Percentiles rank a stretch among this genome's conserved stretches.
These are phyloP conservation scores for Thamnaconus septentrionalis DNA, from an alignment of 2,113 vertebrate species.

Conservation along the genomic window DNA sequence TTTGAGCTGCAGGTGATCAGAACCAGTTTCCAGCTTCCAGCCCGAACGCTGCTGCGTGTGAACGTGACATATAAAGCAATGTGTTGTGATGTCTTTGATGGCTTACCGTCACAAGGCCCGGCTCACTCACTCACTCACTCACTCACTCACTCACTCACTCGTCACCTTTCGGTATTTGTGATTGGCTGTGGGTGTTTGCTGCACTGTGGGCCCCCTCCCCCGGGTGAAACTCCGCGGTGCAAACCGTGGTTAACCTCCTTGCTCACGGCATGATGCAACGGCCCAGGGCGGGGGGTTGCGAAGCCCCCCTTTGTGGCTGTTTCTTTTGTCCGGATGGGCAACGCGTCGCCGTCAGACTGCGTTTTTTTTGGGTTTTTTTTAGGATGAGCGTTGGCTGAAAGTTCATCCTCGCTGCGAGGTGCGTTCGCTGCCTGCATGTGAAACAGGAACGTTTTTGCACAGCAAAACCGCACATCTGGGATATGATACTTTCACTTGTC, in stretches of 20 bases:
- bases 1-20: neutral
- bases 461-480: constrained; percentile 65
- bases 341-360: too few relatives aligned
- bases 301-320: too few relatives aligned
- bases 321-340: too few relatives aligned
- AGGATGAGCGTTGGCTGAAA: constrained; percentile 11
- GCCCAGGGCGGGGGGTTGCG: too few relatives aligned
- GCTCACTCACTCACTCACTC: constrained; percentile 1
- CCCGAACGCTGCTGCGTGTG: neutral
- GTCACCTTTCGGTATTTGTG: constrained; percentile 31
- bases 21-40: too few relatives aligned
- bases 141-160: constrained; percentile 1
- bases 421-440: constrained; percentile 36
- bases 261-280: neutral
- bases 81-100: constrained; percentile 49
- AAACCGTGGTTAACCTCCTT: constrained; percentile 49
- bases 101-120: constrained; percentile 47
- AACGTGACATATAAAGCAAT: neutral
- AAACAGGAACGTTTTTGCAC: constrained; percentile 79
- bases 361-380: neutral
- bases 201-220: constrained; percentile 16
- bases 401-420: constrained; percentile 2
- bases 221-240: constrained; percentile 51
- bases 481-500: constrained; percentile 79
- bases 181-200: constrained; percentile 24